Evolutionary conservation across 2,888 invertebrate species (phyloP).

Genomic region (Caenorhabditis imperialis): DNA sequence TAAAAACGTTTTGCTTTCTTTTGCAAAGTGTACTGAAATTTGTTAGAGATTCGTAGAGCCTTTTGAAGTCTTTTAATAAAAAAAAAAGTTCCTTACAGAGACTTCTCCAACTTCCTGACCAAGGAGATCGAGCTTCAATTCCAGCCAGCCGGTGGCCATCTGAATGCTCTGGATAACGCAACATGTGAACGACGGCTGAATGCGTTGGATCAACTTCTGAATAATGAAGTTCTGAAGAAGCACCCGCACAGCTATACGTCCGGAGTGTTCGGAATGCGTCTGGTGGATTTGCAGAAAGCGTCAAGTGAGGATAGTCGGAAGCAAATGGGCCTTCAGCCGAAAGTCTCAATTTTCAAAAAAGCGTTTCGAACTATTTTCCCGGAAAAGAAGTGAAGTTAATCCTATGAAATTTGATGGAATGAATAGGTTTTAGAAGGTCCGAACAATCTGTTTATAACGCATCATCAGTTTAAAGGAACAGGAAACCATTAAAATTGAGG

Average conservation of each 20-base stretch:
- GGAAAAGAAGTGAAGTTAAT: slow-evolving; percentile 30
- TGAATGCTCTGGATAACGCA: slow-evolving; percentile 14
- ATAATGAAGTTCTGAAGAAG: slow-evolving; percentile 62
- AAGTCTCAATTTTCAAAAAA: slow-evolving; percentile 46
- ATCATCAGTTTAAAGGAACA: no score
- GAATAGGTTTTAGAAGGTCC: no score
- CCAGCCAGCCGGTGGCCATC: slow-evolving; percentile 30
- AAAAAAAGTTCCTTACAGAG: slow-evolving; percentile 52
- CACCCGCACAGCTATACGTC: slow-evolving; percentile 70
- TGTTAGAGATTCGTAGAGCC: no score
- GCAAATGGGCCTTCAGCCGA: slow-evolving; percentile 58
- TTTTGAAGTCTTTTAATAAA: no score
- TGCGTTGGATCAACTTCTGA: slow-evolving; percentile 68
- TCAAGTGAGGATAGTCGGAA: slow-evolving; percentile 59
- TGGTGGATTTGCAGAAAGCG: slow-evolving; percentile 60
- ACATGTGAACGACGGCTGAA: slow-evolving; percentile 52
- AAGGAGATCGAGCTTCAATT: slow-evolving; percentile 63
- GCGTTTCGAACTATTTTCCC: slow-evolving; percentile 41
- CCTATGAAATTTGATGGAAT: no score
- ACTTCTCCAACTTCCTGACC: slow-evolving; percentile 50
- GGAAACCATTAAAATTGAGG: no score
- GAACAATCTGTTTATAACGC: no score
- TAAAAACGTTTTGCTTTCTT: no score
- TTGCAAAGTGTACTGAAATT: no score
- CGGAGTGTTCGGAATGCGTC: slow-evolving; percentile 68